Evolutionary conservation across 2,113 vertebrate genomes (phyloP).

Genomic region (Prunella fulvescens): DNA sequence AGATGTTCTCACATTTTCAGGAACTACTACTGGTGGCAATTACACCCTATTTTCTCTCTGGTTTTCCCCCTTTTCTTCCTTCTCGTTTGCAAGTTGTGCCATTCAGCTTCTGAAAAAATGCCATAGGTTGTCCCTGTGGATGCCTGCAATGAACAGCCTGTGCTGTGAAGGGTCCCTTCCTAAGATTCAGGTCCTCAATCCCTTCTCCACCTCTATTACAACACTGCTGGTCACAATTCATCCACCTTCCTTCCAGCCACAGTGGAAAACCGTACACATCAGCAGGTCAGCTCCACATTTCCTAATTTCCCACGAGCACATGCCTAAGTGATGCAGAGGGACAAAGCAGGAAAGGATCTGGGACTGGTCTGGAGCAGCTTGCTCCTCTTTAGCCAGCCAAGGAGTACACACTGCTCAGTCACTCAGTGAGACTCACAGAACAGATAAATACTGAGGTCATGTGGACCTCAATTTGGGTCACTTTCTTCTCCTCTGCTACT

Average conservation of each 20-base stretch:
- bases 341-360: not conserved
- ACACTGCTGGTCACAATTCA: not conserved
- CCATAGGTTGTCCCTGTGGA: not conserved
- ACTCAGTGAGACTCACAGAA: not conserved
- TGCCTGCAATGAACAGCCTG: not conserved
- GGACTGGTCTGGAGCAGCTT: not conserved
- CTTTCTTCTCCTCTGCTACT: not conserved
- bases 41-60: not conserved
- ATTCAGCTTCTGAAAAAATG: not conserved
- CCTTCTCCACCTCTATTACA: not conserved
- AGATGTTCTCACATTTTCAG: not conserved
- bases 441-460: not conserved
- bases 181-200: not conserved
- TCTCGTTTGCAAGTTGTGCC: not conserved
- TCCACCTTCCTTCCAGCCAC: not conserved
- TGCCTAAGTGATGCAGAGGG: not conserved
- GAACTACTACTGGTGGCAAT: not conserved
- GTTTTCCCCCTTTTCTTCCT: accelerated
- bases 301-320: not conserved
- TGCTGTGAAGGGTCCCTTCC: not conserved
- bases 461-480: not conserved
- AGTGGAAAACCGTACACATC: not conserved
- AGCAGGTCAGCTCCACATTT: not conserved
- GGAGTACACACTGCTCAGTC: not conserved
- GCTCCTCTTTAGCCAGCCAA: not conserved